Evolutionary conservation across 2,888 invertebrate species (phyloP).

Genomic region (Pristionchus entomophagus): DNA sequence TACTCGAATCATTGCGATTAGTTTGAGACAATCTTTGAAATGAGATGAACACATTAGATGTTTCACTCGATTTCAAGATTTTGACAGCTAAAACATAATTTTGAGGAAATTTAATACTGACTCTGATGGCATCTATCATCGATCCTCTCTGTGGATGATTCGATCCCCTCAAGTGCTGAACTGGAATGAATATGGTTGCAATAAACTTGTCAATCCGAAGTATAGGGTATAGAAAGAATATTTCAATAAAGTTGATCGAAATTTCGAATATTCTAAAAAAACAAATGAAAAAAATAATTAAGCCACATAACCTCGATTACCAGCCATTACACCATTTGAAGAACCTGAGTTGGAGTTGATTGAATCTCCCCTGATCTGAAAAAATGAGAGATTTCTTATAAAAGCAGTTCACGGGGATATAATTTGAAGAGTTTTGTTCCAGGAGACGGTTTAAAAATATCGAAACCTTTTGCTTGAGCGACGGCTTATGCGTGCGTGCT

Average conservation of each 20-base stretch:
- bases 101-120: neutral
- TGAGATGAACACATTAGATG: too few species aligned
- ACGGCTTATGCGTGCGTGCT: neutral
- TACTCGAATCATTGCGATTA: too few species aligned
- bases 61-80: neutral
- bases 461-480: neutral
- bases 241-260: too few species aligned
- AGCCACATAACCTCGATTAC: too few species aligned
- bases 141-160: neutral
- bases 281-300: too few species aligned
- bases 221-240: too few species aligned
- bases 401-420: too few species aligned
- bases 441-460: neutral
- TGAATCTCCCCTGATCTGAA: neutral
- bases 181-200: too few species aligned
- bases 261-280: too few species aligned
- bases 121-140: slow-evolving; percentile 25
- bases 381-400: neutral
- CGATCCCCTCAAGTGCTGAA: neutral
- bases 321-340: neutral
- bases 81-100: neutral
- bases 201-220: too few species aligned
- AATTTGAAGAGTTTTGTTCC: neutral
- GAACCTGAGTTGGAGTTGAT: neutral
- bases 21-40: too few species aligned